These are phyloP conservation scores for Melanerpes aurifrons DNA, from an alignment of 2,113 vertebrate species.

Conservation along the genomic window DNA sequence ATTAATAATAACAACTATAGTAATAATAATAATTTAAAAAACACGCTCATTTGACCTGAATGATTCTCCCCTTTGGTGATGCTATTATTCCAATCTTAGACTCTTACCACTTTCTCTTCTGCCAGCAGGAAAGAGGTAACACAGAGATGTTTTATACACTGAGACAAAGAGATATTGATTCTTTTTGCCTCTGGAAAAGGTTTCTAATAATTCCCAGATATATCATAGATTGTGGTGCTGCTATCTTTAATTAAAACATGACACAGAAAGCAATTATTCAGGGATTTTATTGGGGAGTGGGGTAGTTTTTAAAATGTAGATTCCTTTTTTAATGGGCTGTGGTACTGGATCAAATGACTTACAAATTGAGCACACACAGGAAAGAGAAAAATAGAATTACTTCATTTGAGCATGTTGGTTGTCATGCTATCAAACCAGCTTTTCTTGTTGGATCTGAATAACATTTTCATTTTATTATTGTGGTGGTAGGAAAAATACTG, in stretches of 20 bases:
- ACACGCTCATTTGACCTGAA: not conserved
- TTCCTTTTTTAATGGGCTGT: slow-evolving; percentile 22
- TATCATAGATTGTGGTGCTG: slow-evolving; percentile 67
- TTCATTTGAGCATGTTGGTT: not conserved
- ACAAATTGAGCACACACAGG: not conserved
- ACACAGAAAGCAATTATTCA: slow-evolving; percentile 74
- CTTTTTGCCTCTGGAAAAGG: slow-evolving; percentile 76
- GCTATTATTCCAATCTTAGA: slow-evolving; percentile 47
- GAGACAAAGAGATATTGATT: slow-evolving; percentile 80
- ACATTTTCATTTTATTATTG: not conserved
- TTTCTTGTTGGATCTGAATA: not conserved
- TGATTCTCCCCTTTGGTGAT: not conserved
- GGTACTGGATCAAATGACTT: slow-evolving; percentile 15
- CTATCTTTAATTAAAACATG: slow-evolving; percentile 83
- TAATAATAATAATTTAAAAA: not conserved
- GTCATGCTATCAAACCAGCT: not conserved
- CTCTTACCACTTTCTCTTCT: slow-evolving; percentile 33
- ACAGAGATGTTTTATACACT: slow-evolving; percentile 73
- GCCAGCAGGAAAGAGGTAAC: slow-evolving; percentile 70
- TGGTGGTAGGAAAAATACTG: not conserved
- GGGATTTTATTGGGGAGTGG: not conserved
- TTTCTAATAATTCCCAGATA: slow-evolving; percentile 81
- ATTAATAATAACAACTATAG: not conserved
- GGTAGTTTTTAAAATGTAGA: not conserved
- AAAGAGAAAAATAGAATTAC: not conserved